Conservation (phyloP, 2,888 invertebrate species). For the Creontiades dilutus region DNA sequence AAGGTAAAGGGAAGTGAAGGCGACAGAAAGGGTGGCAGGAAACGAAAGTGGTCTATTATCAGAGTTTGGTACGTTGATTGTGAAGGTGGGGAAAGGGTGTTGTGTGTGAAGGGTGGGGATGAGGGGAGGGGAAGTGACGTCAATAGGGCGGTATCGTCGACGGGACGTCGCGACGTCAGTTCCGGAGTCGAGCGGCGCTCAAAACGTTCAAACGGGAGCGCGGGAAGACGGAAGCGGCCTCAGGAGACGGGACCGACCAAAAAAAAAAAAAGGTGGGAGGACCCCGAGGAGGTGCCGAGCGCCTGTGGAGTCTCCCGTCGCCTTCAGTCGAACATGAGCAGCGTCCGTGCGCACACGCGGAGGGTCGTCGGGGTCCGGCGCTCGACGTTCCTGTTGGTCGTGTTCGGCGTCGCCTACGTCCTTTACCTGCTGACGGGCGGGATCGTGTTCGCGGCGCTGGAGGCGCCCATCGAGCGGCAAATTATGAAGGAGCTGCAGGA, state of each 20-base stretch:
- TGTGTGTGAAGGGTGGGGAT: neutral
- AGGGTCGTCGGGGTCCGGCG: slow-evolving; percentile 81
- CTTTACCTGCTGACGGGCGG: slow-evolving; percentile 85
- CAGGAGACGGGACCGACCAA: neutral
- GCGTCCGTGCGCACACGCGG: slow-evolving; percentile 75
- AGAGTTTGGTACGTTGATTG: neutral
- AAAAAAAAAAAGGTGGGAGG: neutral
- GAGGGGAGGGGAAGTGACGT: neutral
- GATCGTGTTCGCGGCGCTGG: slow-evolving; percentile 84
- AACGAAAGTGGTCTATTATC: neutral
- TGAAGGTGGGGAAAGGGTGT: neutral
- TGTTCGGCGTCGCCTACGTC: slow-evolving; percentile 82
- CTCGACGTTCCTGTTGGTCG: slow-evolving; percentile 80
- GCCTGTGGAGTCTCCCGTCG: neutral
- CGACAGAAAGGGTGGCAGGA: no score
- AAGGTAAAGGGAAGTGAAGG: no score
- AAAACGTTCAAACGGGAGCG: neutral
- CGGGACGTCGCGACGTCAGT: neutral
- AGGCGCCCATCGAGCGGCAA: slow-evolving; percentile 83
- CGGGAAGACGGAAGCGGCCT: neutral
- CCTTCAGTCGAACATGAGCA: slow-evolving; percentile 63
- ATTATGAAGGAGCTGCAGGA: slow-evolving; percentile 80
- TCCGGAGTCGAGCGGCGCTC: neutral
- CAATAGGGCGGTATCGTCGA: neutral
- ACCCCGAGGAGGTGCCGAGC: neutral